Percentiles rank a stretch among this genome's conserved stretches.
phyloP scores from a whole-genome alignment of 1,140 invertebrate species.

The Harpegnathos saltator region DNA sequence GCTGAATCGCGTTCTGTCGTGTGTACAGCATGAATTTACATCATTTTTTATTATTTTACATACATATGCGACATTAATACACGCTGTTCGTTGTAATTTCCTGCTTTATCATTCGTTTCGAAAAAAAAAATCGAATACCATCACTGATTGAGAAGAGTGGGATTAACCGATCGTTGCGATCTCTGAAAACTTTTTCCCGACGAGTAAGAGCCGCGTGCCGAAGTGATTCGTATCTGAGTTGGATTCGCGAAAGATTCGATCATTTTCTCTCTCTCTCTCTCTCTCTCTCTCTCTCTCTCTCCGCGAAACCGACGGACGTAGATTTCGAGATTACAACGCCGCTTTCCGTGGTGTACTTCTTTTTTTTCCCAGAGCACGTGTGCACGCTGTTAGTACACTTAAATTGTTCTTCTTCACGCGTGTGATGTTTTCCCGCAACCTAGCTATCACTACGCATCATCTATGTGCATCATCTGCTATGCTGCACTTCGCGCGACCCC shows the following conservation, averaged over 20 bases:
- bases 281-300: background rate
- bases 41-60: too few relatives aligned
- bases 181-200: background rate
- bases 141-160: background rate
- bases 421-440: slow-evolving; percentile 31
- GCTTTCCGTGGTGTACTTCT: slow-evolving; percentile 1
- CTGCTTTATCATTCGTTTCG: background rate
- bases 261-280: background rate
- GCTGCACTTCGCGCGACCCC: slow-evolving; percentile 57
- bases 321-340: slow-evolving; percentile 29
- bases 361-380: slow-evolving; percentile 36
- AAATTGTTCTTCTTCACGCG: slow-evolving; percentile 34
- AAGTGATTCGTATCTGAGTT: slow-evolving; percentile 2
- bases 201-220: background rate
- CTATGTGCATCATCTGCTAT: slow-evolving; percentile 24
- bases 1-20: background rate
- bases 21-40: too few relatives aligned
- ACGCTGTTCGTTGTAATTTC: too few relatives aligned
- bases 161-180: background rate
- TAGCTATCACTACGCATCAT: background rate
- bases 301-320: slow-evolving; percentile 5
- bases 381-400: slow-evolving; percentile 29
- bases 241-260: slow-evolving; percentile 20
- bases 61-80: too few relatives aligned
- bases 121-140: background rate